Evolutionary conservation across 2,113 vertebrate species (phyloP).

Genomic region (Shinisaurus crocodilurus): DNA sequence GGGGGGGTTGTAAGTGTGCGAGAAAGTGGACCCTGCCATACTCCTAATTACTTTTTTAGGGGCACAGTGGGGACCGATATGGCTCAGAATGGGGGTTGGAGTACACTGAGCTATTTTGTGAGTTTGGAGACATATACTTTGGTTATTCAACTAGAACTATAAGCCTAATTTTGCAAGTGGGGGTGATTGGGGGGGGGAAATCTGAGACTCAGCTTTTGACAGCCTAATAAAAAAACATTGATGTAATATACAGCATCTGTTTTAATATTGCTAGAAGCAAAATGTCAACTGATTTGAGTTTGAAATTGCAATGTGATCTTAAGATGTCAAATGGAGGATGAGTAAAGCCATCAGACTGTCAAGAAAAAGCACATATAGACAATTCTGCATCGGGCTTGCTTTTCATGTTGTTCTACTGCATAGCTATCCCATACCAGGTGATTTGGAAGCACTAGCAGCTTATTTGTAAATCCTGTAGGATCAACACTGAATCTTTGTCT

Average conservation of each 20-base stretch:
- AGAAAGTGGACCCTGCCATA: not conserved
- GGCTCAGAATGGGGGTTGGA: not conserved
- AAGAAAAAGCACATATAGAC: not conserved
- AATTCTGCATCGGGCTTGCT: not conserved
- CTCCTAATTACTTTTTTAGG: not conserved
- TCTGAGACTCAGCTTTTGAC: not conserved
- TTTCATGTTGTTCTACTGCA: not conserved
- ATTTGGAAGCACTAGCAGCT: constrained; percentile 6
- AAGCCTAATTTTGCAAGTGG: not conserved
- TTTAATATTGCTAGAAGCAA: not conserved
- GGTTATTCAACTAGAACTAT: not conserved
- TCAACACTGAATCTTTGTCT: not conserved
- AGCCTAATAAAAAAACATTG: not conserved
- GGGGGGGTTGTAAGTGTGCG: no score
- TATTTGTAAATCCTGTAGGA: constrained; percentile 10
- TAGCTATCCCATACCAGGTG: not conserved
- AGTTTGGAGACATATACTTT: not conserved
- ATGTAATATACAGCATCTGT: not conserved
- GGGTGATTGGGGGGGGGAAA: not conserved
- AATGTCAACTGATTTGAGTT: not conserved
- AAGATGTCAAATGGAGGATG: not conserved
- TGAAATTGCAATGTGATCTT: not conserved
- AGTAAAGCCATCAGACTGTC: not conserved
- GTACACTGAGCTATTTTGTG: no score
- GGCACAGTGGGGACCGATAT: not conserved